Conservation (phyloP, 2,797 vertebrate species). For the Epinephelus awoara region DNA sequence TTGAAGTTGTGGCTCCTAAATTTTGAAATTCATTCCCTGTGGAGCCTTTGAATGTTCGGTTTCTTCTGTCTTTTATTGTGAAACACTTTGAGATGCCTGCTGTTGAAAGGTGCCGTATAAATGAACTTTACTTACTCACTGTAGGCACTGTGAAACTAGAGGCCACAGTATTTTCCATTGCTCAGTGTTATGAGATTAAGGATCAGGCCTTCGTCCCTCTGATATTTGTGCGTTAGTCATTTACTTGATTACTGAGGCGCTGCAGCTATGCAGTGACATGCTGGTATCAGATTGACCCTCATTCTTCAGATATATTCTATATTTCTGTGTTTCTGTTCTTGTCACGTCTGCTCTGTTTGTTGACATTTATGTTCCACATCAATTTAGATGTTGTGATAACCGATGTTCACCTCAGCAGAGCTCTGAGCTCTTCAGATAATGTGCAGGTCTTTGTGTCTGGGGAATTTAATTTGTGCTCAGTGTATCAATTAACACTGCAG, state of each 20-base stretch:
- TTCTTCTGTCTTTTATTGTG: constrained; percentile 6
- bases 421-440: constrained; percentile 48
- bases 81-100: neutral
- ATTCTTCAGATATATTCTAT: constrained; percentile 3
- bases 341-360: constrained; percentile 5
- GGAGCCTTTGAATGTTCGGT: neutral
- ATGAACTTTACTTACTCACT: neutral
- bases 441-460: constrained; percentile 29
- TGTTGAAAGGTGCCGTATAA: neutral
- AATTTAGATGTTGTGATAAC: constrained; percentile 45
- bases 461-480: constrained; percentile 49
- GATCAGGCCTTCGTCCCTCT: too few species aligned
- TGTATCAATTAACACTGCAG: constrained; percentile 45
- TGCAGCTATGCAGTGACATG: neutral
- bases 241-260: neutral
- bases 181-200: too few species aligned
- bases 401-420: neutral
- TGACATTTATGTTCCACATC: constrained; percentile 47
- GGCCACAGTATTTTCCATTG: neutral
- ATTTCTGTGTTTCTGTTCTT: neutral
- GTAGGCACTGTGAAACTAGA: neutral
- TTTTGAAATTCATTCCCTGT: neutral
- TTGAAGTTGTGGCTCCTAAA: constrained; percentile 11
- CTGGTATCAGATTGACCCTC: neutral
- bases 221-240: constrained; percentile 1